phyloP scores from a whole-genome alignment of 2,797 vertebrate genomes.

The Hoplostethus mediterraneus region DNA sequence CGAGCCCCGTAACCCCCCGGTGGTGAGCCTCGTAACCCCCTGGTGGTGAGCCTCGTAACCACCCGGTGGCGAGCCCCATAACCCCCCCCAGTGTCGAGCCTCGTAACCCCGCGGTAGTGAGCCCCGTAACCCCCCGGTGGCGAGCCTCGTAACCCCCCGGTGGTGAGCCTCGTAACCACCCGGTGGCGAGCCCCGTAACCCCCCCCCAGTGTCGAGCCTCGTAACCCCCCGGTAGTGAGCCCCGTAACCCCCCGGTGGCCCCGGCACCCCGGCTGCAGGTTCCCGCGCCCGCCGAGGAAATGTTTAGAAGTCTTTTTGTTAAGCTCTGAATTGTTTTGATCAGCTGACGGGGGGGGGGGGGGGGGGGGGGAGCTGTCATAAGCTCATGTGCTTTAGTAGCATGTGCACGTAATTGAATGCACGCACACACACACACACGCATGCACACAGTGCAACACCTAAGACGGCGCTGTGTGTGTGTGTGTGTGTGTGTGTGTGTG shows the following conservation, averaged over 20 bases:
- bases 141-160: constrained; percentile 8
- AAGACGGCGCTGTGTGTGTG: not conserved
- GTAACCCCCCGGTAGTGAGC: constrained; percentile 53
- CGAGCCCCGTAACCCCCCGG: constrained; percentile 55
- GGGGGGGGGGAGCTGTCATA: constrained; percentile 44
- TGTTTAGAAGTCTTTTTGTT: constrained; percentile 66
- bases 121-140: constrained; percentile 59
- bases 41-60: constrained; percentile 32
- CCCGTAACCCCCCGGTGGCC: no score
- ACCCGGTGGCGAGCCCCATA: constrained; percentile 56
- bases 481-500: not conserved
- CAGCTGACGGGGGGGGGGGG: constrained; percentile 56
- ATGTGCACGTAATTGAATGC: constrained; percentile 34
- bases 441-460: not conserved
- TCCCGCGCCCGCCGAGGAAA: constrained; percentile 30
- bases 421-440: constrained; percentile 8
- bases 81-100: constrained; percentile 49
- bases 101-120: no score
- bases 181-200: constrained; percentile 30
- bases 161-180: constrained; percentile 59
- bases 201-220: no score
- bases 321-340: constrained; percentile 59
- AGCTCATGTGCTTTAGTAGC: constrained; percentile 29
- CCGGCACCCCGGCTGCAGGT: constrained; percentile 29
- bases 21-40: constrained; percentile 49